phyloP scores from a whole-genome alignment of 2,888 invertebrate genomes.

The Anodontia alba region DNA sequence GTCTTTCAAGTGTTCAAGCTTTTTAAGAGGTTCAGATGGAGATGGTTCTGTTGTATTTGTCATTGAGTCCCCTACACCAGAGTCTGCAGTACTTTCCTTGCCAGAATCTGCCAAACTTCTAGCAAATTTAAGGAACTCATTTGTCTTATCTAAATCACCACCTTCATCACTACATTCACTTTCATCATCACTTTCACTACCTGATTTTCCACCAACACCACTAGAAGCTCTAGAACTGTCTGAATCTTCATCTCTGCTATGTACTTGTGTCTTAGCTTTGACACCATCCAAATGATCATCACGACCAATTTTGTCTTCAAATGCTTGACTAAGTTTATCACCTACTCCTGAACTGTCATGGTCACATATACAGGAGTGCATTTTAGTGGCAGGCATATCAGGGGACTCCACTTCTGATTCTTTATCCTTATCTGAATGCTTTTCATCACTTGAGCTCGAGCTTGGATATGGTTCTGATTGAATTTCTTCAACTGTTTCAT shows the following conservation, averaged over 20 bases:
- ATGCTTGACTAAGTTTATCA: constrained; percentile 1
- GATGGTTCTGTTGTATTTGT: constrained; percentile 66
- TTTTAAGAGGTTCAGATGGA: constrained; percentile 68
- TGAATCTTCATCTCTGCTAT: neutral
- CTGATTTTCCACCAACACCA: constrained; percentile 30
- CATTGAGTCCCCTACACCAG: constrained; percentile 70
- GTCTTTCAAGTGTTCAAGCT: constrained; percentile 47
- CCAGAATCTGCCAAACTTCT: constrained; percentile 72
- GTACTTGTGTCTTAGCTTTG: neutral
- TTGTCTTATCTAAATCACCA: constrained; percentile 50
- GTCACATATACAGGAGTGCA: constrained; percentile 57
- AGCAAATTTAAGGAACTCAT: constrained; percentile 69
- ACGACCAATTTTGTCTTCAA: neutral
- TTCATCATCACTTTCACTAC: constrained; percentile 56
- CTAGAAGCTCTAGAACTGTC: neutral
- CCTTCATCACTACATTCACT: constrained; percentile 56
- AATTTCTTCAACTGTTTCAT: constrained; percentile 68
- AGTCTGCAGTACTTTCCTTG: constrained; percentile 74
- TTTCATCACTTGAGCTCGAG: constrained; percentile 56
- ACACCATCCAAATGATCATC: neutral
- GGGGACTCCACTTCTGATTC: constrained; percentile 49
- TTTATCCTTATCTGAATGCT: constrained; percentile 38
- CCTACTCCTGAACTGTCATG: constrained; percentile 32
- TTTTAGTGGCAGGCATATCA: constrained; percentile 52
- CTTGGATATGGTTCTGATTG: constrained; percentile 53